Conservation (phyloP, 30 jellyfish, hydroid and myxozoan species). For the Morbakka virulenta region DNA sequence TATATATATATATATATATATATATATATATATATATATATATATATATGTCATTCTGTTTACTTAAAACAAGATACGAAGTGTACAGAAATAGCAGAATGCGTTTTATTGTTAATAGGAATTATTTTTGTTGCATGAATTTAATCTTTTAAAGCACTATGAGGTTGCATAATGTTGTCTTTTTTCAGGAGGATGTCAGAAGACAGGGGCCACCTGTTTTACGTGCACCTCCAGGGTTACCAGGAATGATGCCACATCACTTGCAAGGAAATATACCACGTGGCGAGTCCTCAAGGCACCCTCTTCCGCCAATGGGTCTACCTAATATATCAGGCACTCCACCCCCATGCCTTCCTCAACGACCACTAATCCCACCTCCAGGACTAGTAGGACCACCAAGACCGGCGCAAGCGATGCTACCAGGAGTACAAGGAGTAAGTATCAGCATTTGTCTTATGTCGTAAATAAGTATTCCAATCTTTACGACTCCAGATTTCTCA, state of each 20-base stretch:
- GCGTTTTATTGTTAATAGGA: no score
- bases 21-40: no score
- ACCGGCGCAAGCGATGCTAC: not conserved
- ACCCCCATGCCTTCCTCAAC: not conserved
- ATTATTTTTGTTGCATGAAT: no score
- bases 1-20: no score
- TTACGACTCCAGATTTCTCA: no score
- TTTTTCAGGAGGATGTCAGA: not conserved
- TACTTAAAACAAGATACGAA: no score
- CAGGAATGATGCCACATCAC: not conserved
- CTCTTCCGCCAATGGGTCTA: not conserved
- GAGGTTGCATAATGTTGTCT: no score
- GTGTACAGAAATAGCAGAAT: no score
- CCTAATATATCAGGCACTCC: not conserved
- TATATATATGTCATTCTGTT: no score
- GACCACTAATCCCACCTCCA: not conserved
- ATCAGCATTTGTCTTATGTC: no score
- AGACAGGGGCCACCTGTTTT: not conserved
- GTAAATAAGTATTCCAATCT: no score
- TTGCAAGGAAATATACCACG: not conserved
- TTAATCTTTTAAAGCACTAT: no score
- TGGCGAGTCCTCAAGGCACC: not conserved
- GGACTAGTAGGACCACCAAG: not conserved
- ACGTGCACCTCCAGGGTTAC: not conserved
- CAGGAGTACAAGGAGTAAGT: not conserved